phyloP scores from a whole-genome alignment of 2,888 invertebrate species.

The Lithosia quadra region DNA sequence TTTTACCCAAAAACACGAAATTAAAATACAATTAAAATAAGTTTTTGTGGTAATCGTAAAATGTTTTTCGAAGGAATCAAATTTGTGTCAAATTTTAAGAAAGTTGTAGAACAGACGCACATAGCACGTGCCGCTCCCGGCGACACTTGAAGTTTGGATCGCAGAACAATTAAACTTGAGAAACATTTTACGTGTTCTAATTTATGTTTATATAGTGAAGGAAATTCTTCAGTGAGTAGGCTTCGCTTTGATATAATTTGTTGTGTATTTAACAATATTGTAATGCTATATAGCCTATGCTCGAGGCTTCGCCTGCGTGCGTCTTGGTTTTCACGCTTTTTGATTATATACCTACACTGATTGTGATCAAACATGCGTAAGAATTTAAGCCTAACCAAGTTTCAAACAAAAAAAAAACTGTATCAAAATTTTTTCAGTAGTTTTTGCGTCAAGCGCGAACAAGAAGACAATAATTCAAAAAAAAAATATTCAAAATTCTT shows the following conservation, averaged over 20 bases:
- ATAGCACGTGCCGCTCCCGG: slow-evolving; percentile 24
- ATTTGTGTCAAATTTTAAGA: slow-evolving; percentile 25
- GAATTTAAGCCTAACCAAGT: too few species aligned
- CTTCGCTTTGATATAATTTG: neutral
- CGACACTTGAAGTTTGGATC: slow-evolving; percentile 24
- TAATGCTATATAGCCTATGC: too few species aligned
- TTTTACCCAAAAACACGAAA: neutral
- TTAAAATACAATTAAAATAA: neutral
- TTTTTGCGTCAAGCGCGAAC: too few species aligned
- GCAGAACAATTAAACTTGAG: slow-evolving; percentile 26
- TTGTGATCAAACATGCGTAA: too few species aligned
- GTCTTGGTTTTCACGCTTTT: too few species aligned
- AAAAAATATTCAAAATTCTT: too few species aligned
- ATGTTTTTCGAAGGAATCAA: slow-evolving; percentile 18
- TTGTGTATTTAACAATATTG: neutral
- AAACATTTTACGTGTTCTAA: slow-evolving; percentile 18
- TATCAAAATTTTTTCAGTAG: too few species aligned
- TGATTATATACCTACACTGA: too few species aligned
- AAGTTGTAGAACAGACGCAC: slow-evolving; percentile 34
- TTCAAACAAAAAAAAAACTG: too few species aligned
- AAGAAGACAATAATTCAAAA: too few species aligned
- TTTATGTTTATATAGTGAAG: slow-evolving; percentile 11
- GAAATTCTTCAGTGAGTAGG: slow-evolving; percentile 8
- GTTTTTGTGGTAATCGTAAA: neutral
- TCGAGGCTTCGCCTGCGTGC: too few species aligned